A percentile compares a stretch with the other conserved stretches of the same genome.
These are phyloP conservation scores for Leptodactylus fallax DNA, from an alignment of 2,797 vertebrate genomes.

Conservation along the genomic window DNA sequence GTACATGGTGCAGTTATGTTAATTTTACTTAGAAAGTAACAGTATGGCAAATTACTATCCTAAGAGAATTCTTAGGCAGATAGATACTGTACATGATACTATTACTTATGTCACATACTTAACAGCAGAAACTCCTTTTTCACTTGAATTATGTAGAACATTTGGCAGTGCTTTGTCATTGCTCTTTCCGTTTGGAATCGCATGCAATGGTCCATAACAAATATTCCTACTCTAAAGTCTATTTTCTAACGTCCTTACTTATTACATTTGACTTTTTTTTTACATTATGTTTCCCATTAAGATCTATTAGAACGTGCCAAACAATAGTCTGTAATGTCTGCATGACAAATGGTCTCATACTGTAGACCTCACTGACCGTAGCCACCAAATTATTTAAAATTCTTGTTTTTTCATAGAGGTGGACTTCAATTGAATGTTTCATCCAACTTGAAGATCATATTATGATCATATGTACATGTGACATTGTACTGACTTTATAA, in stretches of 20 bases:
- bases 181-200: background rate
- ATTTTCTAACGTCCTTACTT: constrained; percentile 21
- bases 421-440: constrained; percentile 34
- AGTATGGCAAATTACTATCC: too few relatives aligned
- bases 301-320: constrained; percentile 32
- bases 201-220: constrained; percentile 15
- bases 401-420: background rate
- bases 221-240: constrained; percentile 1
- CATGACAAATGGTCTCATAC: constrained; percentile 31
- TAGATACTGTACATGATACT: too few relatives aligned
- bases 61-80: too few relatives aligned
- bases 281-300: constrained; percentile 41
- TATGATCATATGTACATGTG: constrained; percentile 41
- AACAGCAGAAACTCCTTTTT: background rate
- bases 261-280: constrained; percentile 25
- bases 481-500: constrained; percentile 38
- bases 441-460: constrained; percentile 38
- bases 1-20: too few relatives aligned
- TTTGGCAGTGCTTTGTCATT: constrained; percentile 22
- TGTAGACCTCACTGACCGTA: constrained; percentile 2
- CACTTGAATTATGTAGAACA: background rate
- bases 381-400: constrained; percentile 24
- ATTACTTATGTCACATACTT: background rate
- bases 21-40: too few relatives aligned
- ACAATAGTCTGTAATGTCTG: constrained; percentile 46